Conservation (phyloP, 2,888 invertebrate species). For the Nomada ruficornis region DNA sequence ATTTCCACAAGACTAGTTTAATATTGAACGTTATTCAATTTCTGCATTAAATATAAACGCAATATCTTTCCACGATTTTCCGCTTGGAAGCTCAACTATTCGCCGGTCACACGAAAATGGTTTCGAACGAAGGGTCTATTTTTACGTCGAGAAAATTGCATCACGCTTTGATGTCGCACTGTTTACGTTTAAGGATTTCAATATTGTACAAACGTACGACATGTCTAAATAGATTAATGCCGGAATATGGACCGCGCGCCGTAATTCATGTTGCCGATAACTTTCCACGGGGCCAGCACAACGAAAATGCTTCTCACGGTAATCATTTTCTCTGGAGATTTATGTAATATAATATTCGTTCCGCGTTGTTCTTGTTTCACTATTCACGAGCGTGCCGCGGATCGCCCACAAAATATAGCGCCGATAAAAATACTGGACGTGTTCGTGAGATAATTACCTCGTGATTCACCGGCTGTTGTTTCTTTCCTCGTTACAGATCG, state of each 20-base stretch:
- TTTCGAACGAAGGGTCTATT: slow-evolving; percentile 42
- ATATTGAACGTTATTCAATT: slow-evolving; percentile 20
- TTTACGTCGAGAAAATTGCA: slow-evolving; percentile 40
- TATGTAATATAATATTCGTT: slow-evolving; percentile 59
- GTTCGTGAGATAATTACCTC: slow-evolving; percentile 52
- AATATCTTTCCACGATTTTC: slow-evolving; percentile 15
- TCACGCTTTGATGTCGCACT: slow-evolving; percentile 22
- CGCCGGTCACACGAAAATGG: slow-evolving; percentile 18
- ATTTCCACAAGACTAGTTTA: slow-evolving; percentile 38
- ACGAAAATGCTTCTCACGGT: slow-evolving; percentile 52
- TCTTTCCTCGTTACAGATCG: slow-evolving; percentile 27
- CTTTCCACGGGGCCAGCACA: slow-evolving; percentile 22
- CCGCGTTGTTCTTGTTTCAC: slow-evolving; percentile 42
- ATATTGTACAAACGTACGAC: slow-evolving; percentile 42
- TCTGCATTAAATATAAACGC: slow-evolving; percentile 20
- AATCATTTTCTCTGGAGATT: slow-evolving; percentile 53
- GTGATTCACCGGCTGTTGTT: slow-evolving; percentile 29
- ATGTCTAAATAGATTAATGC: slow-evolving; percentile 48
- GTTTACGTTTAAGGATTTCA: slow-evolving; percentile 59
- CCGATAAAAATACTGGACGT: slow-evolving; percentile 50
- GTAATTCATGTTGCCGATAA: slow-evolving; percentile 59
- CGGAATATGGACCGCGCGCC: slow-evolving; percentile 36
- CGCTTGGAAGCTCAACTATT: slow-evolving; percentile 4
- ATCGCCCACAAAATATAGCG: slow-evolving; percentile 42
- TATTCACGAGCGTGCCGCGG: slow-evolving; percentile 22